Conservation (phyloP, 2,888 invertebrate species). For the Nomada goodeniana region DNA sequence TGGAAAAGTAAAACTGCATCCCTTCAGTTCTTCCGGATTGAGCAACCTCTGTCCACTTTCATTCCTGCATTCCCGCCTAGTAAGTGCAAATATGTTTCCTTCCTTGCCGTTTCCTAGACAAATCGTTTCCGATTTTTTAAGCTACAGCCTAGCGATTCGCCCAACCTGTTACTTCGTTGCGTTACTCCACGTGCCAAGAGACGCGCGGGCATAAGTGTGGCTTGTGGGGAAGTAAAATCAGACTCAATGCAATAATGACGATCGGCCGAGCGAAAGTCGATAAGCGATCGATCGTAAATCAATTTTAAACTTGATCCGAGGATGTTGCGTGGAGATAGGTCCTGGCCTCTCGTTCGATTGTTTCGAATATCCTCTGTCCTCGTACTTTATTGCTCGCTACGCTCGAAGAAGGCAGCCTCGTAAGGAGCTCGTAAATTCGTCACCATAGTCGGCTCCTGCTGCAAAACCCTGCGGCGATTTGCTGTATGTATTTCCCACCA, state of each 20-base stretch:
- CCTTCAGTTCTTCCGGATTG: neutral
- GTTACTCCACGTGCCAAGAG: too few relatives aligned
- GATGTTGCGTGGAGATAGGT: constrained; percentile 60
- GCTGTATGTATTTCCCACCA: constrained; percentile 69
- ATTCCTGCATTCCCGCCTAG: constrained; percentile 6
- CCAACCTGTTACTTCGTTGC: neutral
- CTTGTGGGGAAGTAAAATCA: constrained; percentile 35
- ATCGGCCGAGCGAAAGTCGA: constrained; percentile 24
- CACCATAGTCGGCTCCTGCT: constrained; percentile 75
- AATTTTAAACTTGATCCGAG: constrained; percentile 71
- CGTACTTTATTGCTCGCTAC: constrained; percentile 70
- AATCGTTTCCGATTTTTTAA: too few relatives aligned
- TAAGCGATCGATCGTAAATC: constrained; percentile 71
- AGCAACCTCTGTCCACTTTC: neutral
- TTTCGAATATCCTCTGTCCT: constrained; percentile 69
- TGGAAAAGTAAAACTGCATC: constrained; percentile 37
- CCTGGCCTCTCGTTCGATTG: constrained; percentile 64
- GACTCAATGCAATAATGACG: neutral
- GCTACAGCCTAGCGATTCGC: too few relatives aligned
- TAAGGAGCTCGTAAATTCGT: constrained; percentile 80
- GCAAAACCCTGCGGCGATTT: constrained; percentile 70
- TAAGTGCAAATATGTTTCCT: neutral
- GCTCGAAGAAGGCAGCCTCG: constrained; percentile 72
- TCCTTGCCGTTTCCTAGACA: neutral
- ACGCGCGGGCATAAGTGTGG: too few relatives aligned